phyloP scores from a whole-genome alignment of 2,888 invertebrate species.

The Serrognathus titanus region DNA sequence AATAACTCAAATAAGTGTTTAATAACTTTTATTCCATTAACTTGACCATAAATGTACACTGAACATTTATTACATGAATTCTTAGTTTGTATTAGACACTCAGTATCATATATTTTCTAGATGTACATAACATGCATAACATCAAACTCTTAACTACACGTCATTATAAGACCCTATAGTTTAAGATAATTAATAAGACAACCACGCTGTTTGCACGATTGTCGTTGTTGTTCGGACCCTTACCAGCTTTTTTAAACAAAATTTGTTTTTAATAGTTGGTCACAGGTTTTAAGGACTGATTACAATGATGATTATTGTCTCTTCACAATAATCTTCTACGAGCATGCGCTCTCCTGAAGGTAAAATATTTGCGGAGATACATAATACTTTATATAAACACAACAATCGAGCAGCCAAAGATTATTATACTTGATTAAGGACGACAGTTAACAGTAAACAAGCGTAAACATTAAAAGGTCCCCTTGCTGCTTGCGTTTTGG shows the following conservation, averaged over 20 bases:
- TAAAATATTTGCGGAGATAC: conserved; percentile 35
- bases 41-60: conserved; percentile 44
- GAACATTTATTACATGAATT: conserved; percentile 40
- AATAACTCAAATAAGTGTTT: background rate
- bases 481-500: conserved; percentile 33
- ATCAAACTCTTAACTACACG: conserved; percentile 26
- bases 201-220: conserved; percentile 30
- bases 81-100: conserved; percentile 24
- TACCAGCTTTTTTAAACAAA: conserved; percentile 48
- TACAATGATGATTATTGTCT: conserved; percentile 51
- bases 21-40: conserved; percentile 35
- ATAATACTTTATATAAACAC: conserved; percentile 27
- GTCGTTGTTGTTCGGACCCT: conserved; percentile 51
- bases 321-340: conserved; percentile 50
- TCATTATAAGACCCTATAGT: conserved; percentile 32
- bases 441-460: conserved; percentile 9
- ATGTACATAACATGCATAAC: conserved; percentile 17
- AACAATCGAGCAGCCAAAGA: conserved; percentile 34
- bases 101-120: conserved; percentile 4
- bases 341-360: conserved; percentile 28
- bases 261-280: conserved; percentile 19
- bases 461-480: conserved; percentile 36
- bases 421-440: conserved; percentile 10
- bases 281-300: conserved; percentile 34
- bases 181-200: conserved; percentile 12